Evolutionary conservation across 1,140 invertebrate genomes (phyloP).

Genomic region (Pachypsylla venusta): DNA sequence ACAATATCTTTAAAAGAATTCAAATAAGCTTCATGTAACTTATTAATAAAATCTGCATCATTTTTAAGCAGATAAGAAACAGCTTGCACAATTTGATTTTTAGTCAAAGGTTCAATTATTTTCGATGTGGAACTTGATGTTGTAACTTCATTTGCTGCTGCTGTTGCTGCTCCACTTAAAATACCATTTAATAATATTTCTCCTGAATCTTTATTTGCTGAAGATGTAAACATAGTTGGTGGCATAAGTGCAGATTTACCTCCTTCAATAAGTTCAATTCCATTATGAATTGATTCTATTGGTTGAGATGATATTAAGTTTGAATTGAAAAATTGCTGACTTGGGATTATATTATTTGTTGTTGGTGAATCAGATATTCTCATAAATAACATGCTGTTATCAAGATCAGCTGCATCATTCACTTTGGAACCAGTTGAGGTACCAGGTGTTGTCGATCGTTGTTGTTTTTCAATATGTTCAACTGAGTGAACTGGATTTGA

Average conservation of each 20-base stretch:
- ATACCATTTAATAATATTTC: not conserved
- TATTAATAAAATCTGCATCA: slow-evolving; percentile 70
- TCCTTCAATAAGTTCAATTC: slow-evolving; percentile 29
- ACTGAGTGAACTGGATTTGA: slow-evolving; percentile 64
- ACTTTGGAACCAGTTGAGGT: slow-evolving; percentile 30
- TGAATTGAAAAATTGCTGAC: slow-evolving; percentile 22
- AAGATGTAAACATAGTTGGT: slow-evolving; percentile 61
- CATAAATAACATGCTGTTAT: slow-evolving; percentile 38
- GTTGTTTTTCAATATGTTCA: slow-evolving; percentile 77
- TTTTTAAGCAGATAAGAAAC: slow-evolving; percentile 72
- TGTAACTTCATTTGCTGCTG: slow-evolving; percentile 4
- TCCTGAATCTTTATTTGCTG: slow-evolving; percentile 22
- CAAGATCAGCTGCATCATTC: slow-evolving; percentile 25
- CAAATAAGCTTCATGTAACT: slow-evolving; percentile 77
- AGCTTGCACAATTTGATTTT: slow-evolving; percentile 73
- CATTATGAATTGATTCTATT: not conserved
- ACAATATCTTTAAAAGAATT: slow-evolving; percentile 37
- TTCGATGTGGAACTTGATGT: slow-evolving; percentile 20
- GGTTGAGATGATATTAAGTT: slow-evolving; percentile 10
- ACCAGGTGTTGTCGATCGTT: slow-evolving; percentile 53
- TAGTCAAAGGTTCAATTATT: slow-evolving; percentile 51
- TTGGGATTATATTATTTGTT: slow-evolving; percentile 31
- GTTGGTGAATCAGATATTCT: slow-evolving; percentile 28
- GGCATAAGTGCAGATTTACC: slow-evolving; percentile 58
- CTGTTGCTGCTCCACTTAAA: not conserved